Conservation (phyloP, 2,797 vertebrate species). For the Caiman crocodilus region DNA sequence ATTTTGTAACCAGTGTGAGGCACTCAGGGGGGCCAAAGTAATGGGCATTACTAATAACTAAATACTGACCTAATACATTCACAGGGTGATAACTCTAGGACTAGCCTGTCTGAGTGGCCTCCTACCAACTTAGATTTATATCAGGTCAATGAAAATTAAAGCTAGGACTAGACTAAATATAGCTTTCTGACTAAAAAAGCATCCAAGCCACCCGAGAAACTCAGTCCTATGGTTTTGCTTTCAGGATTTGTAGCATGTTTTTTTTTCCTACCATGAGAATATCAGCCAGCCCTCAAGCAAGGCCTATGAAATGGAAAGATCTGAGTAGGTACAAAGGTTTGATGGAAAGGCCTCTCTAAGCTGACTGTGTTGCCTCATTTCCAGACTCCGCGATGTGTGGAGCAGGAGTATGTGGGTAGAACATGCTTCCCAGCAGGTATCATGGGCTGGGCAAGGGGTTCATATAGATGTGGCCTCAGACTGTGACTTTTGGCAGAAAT, state of each 20-base stretch:
- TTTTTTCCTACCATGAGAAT: not conserved
- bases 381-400: not conserved
- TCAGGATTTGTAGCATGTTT: not conserved
- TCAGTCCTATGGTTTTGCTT: not conserved
- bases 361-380: not conserved
- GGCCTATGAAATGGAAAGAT: fast-evolving
- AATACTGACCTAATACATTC: not conserved
- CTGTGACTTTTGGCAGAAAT: too few species aligned
- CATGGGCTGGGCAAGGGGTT: too few species aligned
- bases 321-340: not conserved
- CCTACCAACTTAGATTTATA: not conserved
- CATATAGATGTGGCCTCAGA: too few species aligned
- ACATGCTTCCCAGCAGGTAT: too few species aligned
- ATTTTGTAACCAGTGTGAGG: not conserved
- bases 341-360: too few species aligned
- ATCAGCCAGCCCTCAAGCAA: not conserved
- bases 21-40: not conserved
- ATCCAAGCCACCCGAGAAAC: fast-evolving
- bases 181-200: not conserved
- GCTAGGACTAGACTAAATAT: not conserved
- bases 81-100: not conserved
- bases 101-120: not conserved
- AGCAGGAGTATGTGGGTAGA: not conserved
- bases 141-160: not conserved
- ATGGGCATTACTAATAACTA: not conserved